These are phyloP conservation scores for Campaea margaritaria DNA, from an alignment of 2,888 invertebrate species.

Conservation along the genomic window DNA sequence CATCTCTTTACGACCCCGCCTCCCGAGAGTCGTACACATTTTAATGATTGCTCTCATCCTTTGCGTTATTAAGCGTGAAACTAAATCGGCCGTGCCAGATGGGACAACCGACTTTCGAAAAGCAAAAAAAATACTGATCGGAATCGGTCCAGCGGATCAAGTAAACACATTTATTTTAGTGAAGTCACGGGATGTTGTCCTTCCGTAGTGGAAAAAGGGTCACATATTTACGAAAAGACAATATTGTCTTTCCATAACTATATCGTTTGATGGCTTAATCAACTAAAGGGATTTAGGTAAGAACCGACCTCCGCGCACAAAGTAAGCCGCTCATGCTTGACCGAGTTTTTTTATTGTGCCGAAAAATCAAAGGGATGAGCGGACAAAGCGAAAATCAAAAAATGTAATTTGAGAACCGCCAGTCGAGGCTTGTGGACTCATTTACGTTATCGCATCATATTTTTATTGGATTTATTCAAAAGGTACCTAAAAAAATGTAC, in stretches of 20 bases:
- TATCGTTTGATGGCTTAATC: constrained; percentile 45
- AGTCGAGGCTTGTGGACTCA: constrained; percentile 2
- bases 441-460: constrained; percentile 3
- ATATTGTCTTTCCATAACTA: constrained; percentile 46
- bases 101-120: constrained; percentile 41
- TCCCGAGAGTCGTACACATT: constrained; percentile 33
- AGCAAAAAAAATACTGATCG: constrained; percentile 42
- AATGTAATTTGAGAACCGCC: constrained; percentile 25
- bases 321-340: constrained; percentile 40
- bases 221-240: constrained; percentile 45
- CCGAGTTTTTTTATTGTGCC: constrained; percentile 43
- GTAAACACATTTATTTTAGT: constrained; percentile 45
- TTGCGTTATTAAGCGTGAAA: constrained; percentile 44
- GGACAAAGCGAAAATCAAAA: constrained; percentile 34
- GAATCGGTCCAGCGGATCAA: constrained; percentile 42
- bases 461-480: constrained; percentile 4
- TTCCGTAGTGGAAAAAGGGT: constrained; percentile 45
- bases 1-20: constrained; percentile 36
- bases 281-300: constrained; percentile 45
- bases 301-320: constrained; percentile 37
- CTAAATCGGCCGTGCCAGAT: constrained; percentile 42
- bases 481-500: background rate
- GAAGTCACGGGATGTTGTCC: constrained; percentile 45
- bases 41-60: constrained; percentile 45
- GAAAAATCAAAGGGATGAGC: constrained; percentile 41